Evolutionary conservation across 1,140 invertebrate species (phyloP).

Genomic region (Adoxophyes honmai): DNA sequence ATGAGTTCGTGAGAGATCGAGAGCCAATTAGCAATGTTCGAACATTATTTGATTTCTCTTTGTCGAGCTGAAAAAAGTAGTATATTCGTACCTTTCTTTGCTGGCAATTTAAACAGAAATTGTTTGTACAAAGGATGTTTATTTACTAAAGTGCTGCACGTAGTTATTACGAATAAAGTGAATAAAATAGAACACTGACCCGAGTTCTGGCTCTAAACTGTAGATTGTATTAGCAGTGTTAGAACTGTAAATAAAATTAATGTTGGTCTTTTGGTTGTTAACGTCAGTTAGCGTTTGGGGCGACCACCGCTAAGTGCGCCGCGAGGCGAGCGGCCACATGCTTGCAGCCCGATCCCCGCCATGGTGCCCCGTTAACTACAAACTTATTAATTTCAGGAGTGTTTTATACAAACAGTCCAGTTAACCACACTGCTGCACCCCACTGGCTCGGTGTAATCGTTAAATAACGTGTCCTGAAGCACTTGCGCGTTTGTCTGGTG

Average conservation of each 20-base stretch:
- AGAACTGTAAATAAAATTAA: conserved; percentile 2
- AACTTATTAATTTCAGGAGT: conserved; percentile 6
- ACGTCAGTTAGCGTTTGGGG: conserved; percentile 13
- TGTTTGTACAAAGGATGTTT: no score
- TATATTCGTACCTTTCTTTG: no score
- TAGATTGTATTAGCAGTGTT: neutral
- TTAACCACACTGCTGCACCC: no score
- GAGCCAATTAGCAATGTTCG: no score
- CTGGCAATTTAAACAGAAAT: no score
- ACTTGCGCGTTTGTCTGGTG: neutral
- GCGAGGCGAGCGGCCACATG: neutral
- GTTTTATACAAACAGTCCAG: neutral
- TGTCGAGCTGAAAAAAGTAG: no score
- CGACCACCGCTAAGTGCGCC: conserved; percentile 5
- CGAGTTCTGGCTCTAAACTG: neutral
- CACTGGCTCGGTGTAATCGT: neutral
- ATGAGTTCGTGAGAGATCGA: no score
- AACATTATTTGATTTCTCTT: no score
- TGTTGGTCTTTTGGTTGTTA: conserved; percentile 1
- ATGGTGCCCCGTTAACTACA: neutral
- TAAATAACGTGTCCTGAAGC: neutral
- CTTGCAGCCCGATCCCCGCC: neutral
- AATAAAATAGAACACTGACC: no score
- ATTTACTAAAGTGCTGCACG: no score
- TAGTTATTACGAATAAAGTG: no score